Evolutionary conservation across 2,113 vertebrate genomes (phyloP), one percentile per base, ranked within the genome.

Genomic region (Sigmodon hispidus): DNA sequence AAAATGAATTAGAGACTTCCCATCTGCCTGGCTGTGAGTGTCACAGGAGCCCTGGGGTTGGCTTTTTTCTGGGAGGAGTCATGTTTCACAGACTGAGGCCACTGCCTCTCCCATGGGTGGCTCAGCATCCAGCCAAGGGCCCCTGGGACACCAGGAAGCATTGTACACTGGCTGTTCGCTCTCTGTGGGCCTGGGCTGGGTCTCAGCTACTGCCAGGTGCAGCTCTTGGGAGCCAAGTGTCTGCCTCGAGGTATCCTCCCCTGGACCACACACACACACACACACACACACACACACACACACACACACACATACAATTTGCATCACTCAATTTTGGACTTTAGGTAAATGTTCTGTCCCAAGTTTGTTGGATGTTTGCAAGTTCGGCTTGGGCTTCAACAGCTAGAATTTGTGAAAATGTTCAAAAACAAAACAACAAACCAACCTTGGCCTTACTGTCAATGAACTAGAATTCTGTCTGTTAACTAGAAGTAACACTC

Each of bases 1-100:
- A 99, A 99, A 99, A 99, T 99, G 97, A 98, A 98, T 99, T 99
- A 98, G 98, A 98, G 98, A 96, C 98, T 99, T 99, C 97, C 98
- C 98, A 98, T 99, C 98, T 98, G 98, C 97, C 98, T 94, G 98
- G 97, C 97, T 97, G 98, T 96, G 96, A 97, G 95, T 97, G 95
- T 98, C 97, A 97, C 97, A 98, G 97, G 98, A 97, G 97, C 94
- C 98, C 98, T 98, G 94, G 84, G 96, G 97, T 97, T 97, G 96
- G 96, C 98, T 98, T 40, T 70, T 72, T 97, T 84, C 80, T 4
- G 3, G 59, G 75, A 81, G 52, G 69, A 67, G 52, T 89, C 70
- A 65, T 24, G 16, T 65, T 85, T 80, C 72, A 15, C 22, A 94
- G 77, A 76, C 69, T 0, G 6, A 36, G 65, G 19, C 26, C 10